phyloP scores from a whole-genome alignment of 1,140 invertebrate genomes.

The Drosophila biarmipes region DNA sequence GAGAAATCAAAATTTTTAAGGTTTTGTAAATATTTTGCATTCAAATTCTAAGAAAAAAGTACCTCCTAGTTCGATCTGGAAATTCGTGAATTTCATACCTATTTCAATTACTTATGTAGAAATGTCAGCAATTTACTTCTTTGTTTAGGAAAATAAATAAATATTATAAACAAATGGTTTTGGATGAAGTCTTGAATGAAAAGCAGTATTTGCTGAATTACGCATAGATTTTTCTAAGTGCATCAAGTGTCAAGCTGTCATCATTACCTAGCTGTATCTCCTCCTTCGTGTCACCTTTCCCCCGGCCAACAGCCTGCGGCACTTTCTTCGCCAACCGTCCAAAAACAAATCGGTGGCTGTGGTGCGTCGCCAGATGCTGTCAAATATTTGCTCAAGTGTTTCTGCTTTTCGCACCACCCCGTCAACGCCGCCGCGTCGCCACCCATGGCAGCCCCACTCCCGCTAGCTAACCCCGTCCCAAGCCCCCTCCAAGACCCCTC shows the following conservation, averaged over 20 bases:
- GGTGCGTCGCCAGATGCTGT: conserved; percentile 39
- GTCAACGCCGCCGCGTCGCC: conserved; percentile 15
- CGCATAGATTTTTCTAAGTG: conserved; percentile 11
- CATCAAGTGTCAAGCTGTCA: conserved; percentile 16
- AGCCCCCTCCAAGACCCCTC: conserved; percentile 15
- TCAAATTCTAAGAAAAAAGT: too few species aligned
- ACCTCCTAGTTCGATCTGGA: too few species aligned
- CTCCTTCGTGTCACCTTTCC: neutral
- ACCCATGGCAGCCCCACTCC: conserved; percentile 17
- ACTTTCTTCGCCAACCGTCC: conserved; percentile 62
- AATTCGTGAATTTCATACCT: too few species aligned
- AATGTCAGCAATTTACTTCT: too few species aligned
- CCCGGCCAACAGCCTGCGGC: conserved; percentile 20
- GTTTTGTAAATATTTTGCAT: too few species aligned
- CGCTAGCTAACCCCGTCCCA: neutral
- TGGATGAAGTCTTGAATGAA: too few species aligned
- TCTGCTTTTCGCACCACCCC: conserved; percentile 41
- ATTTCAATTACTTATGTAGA: too few species aligned
- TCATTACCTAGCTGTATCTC: conserved; percentile 6
- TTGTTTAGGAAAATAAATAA: too few species aligned
- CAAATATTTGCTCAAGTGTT: conserved; percentile 71
- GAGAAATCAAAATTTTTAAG: too few species aligned
- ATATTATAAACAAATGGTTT: too few species aligned
- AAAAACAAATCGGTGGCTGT: conserved; percentile 39
- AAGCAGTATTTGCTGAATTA: neutral